Conservation (phyloP, 2,797 vertebrate species). For the Acrocephalus scirpaceus region DNA sequence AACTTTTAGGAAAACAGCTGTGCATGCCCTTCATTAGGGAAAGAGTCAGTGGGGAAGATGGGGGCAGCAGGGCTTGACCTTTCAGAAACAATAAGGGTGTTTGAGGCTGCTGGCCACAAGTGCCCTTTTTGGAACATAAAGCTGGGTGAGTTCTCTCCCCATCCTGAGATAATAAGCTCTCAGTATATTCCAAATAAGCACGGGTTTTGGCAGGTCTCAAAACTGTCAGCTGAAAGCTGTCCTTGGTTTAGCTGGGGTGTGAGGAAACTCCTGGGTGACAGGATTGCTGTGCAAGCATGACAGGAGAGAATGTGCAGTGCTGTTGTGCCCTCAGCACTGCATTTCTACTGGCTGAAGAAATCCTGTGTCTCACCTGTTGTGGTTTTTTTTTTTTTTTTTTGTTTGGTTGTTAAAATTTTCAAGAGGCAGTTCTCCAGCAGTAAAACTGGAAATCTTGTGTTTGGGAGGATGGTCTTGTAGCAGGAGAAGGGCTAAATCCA, state of each 20-base stretch:
- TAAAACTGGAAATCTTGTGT: background rate
- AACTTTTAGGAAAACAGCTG: background rate
- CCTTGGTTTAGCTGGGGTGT: background rate
- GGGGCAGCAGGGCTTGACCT: background rate
- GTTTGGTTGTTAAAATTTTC: background rate
- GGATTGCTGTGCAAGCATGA: rapidly evolving
- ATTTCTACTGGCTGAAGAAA: background rate
- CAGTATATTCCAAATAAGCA: background rate
- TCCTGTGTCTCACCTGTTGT: background rate
- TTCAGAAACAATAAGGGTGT: background rate
- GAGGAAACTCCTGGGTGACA: background rate
- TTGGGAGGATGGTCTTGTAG: background rate
- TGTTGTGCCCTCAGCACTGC: background rate
- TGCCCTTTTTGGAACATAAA: background rate
- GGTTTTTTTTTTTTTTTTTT: background rate
- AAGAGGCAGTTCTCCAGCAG: background rate
- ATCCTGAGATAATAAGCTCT: background rate
- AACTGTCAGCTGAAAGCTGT: background rate
- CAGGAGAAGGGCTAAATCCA: background rate
- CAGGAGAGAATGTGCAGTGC: background rate
- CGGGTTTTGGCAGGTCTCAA: background rate
- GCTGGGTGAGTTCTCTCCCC: background rate
- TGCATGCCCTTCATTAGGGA: background rate
- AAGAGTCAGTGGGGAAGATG: rapidly evolving
- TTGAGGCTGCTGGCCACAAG: background rate